Conservation (phyloP, 2,888 invertebrate species). For the Pyrochroa serraticornis region DNA sequence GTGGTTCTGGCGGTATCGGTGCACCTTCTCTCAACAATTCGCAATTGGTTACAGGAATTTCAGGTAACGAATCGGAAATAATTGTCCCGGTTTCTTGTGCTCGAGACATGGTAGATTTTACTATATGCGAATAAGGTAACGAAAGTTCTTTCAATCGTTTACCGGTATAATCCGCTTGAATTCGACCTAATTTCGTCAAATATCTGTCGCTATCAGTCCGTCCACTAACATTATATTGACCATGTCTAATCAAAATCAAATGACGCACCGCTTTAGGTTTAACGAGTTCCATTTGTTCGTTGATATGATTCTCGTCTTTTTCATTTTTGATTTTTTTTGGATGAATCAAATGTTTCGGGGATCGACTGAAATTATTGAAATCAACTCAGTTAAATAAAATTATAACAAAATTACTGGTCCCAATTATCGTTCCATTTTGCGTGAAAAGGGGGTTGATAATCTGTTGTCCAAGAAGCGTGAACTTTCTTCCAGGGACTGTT, state of each 20-base stretch:
- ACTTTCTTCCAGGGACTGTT: constrained; percentile 57
- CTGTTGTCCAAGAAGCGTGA: constrained; percentile 73
- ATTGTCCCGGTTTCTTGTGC: constrained; percentile 91
- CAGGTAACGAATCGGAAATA: constrained; percentile 72
- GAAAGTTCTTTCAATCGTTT: constrained; percentile 76
- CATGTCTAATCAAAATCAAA: constrained; percentile 90
- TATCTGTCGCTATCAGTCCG: constrained; percentile 72
- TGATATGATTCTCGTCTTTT: constrained; percentile 69
- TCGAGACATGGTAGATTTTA: constrained; percentile 91
- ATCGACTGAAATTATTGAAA: constrained; percentile 62
- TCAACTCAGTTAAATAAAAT: background rate
- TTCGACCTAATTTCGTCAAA: constrained; percentile 80
- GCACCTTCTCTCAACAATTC: constrained; percentile 89
- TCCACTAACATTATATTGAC: constrained; percentile 86
- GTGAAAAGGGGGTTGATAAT: constrained; percentile 64
- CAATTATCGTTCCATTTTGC: constrained; percentile 87
- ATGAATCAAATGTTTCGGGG: constrained; percentile 73
- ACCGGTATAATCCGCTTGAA: constrained; percentile 88
- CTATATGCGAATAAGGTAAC: constrained; percentile 78
- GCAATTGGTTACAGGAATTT: constrained; percentile 67
- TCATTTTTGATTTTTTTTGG: constrained; percentile 62
- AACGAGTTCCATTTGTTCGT: constrained; percentile 68
- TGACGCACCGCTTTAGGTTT: constrained; percentile 75
- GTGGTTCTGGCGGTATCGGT: constrained; percentile 93
- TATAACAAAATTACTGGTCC: too few species aligned